Conservation (phyloP, 2,797 vertebrate genomes). For the Gadopsis bispinosus region DNA sequence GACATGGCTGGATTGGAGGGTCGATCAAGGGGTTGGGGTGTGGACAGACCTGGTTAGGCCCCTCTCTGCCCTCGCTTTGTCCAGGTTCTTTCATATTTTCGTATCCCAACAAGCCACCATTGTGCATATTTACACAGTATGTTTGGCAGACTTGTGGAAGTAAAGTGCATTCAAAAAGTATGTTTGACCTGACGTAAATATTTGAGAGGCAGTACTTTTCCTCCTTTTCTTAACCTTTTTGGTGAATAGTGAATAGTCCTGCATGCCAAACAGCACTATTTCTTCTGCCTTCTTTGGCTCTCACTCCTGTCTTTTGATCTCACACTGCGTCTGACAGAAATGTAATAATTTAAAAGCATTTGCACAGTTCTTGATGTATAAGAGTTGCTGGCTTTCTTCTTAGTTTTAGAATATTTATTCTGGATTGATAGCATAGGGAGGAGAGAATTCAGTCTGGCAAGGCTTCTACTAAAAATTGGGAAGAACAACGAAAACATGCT, state of each 20-base stretch:
- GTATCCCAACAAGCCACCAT: slow-evolving; percentile 12
- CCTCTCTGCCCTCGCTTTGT: slow-evolving; percentile 21
- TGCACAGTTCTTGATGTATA: slow-evolving; percentile 15
- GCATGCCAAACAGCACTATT: neutral
- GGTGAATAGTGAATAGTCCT: neutral
- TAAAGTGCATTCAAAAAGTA: slow-evolving; percentile 21
- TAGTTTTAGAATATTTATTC: slow-evolving; percentile 38
- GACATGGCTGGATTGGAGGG: neutral
- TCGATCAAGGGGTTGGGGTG: slow-evolving; percentile 21
- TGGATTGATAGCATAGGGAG: slow-evolving; percentile 49
- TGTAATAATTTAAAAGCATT: slow-evolving; percentile 41
- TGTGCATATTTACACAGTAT: slow-evolving; percentile 46
- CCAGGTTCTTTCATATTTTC: slow-evolving; percentile 45
- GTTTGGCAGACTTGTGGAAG: slow-evolving; percentile 1
- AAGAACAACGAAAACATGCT: slow-evolving; percentile 72
- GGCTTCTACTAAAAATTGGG: slow-evolving; percentile 63
- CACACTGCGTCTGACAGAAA: slow-evolving; percentile 29
- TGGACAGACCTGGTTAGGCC: slow-evolving; percentile 27
- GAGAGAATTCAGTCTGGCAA: slow-evolving; percentile 46
- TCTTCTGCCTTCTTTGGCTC: slow-evolving; percentile 17
- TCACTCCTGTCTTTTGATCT: slow-evolving; percentile 26
- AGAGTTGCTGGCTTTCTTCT: slow-evolving; percentile 13
- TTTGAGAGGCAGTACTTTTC: slow-evolving; percentile 7
- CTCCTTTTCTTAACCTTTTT: slow-evolving; percentile 4
- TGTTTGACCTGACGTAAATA: slow-evolving; percentile 24